Conservation (phyloP, 2,888 invertebrate species). For the Tenthredo scrophulariae region DNA sequence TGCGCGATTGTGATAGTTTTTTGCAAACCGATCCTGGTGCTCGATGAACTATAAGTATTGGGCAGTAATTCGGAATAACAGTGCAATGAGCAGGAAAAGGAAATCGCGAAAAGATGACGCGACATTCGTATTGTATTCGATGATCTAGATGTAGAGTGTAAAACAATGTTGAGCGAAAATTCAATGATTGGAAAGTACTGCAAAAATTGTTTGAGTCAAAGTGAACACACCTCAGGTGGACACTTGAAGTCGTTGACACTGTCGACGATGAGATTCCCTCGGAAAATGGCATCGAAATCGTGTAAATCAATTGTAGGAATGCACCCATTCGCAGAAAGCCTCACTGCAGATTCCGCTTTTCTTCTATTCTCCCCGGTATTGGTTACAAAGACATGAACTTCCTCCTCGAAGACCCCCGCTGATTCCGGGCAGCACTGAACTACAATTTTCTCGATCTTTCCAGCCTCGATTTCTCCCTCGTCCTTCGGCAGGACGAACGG, state of each 20-base stretch:
- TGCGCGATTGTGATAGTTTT: too few species aligned
- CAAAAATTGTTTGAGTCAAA: background rate
- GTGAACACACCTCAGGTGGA: constrained; percentile 75
- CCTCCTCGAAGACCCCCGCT: constrained; percentile 72
- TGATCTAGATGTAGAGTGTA: too few species aligned
- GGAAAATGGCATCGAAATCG: constrained; percentile 82
- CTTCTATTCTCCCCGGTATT: constrained; percentile 79
- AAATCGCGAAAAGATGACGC: too few species aligned
- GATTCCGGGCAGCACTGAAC: constrained; percentile 74
- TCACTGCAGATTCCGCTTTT: constrained; percentile 78
- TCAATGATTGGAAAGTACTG: background rate
- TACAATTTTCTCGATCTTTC: constrained; percentile 70
- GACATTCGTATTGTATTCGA: too few species aligned
- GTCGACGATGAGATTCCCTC: constrained; percentile 82
- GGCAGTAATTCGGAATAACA: too few species aligned
- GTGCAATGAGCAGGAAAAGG: too few species aligned
- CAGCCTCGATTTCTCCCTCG: constrained; percentile 73
- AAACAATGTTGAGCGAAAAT: background rate
- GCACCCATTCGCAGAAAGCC: constrained; percentile 80
- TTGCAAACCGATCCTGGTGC: too few species aligned
- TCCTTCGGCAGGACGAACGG: constrained; percentile 74
- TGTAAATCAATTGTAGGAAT: constrained; percentile 81
- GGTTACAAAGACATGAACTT: constrained; percentile 72
- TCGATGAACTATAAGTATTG: too few species aligned
- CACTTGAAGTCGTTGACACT: constrained; percentile 79